These are phyloP conservation scores for Phania funesta DNA, from an alignment of 2,888 invertebrate genomes.

Conservation along the genomic window DNA sequence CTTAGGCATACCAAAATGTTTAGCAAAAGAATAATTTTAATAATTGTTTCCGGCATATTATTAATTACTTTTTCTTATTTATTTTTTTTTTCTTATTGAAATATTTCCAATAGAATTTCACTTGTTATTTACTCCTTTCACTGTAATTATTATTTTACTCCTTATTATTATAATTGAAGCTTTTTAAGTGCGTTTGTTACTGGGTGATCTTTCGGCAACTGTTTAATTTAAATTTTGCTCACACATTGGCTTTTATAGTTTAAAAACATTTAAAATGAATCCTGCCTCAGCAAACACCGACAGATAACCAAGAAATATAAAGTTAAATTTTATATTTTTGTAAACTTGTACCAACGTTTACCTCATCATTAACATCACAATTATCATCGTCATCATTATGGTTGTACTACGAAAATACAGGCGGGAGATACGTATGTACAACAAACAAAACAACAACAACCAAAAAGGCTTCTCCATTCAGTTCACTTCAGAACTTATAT, in stretches of 20 bases:
- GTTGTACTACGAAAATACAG: slow-evolving; percentile 16
- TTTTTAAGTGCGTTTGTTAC: slow-evolving; percentile 52
- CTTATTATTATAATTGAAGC: slow-evolving; percentile 39
- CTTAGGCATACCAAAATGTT: slow-evolving; percentile 11
- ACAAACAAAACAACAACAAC: background rate
- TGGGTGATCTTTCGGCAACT: slow-evolving; percentile 59
- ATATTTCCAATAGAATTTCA: slow-evolving; percentile 18
- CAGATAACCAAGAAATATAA: slow-evolving; percentile 8
- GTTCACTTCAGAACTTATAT: slow-evolving; percentile 46
- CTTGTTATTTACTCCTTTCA: slow-evolving; percentile 25
- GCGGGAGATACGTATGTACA: slow-evolving; percentile 46
- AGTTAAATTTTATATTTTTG: slow-evolving; percentile 36
- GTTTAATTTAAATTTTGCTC: slow-evolving; percentile 64
- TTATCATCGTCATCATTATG: slow-evolving; percentile 23
- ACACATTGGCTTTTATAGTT: slow-evolving; percentile 62
- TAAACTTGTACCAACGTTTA: slow-evolving; percentile 53
- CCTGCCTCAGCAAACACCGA: slow-evolving; percentile 45
- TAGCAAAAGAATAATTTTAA: slow-evolving; percentile 25
- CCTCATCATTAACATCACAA: slow-evolving; percentile 40
- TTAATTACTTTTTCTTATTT: slow-evolving; percentile 12
- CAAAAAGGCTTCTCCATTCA: slow-evolving; percentile 24
- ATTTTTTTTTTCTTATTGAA: slow-evolving; percentile 16
- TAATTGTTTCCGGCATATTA: slow-evolving; percentile 47
- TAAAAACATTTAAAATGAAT: slow-evolving; percentile 40
- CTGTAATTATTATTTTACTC: background rate